Conservation (phyloP, 2,113 vertebrate genomes). For the Geococcyx californianus region DNA sequence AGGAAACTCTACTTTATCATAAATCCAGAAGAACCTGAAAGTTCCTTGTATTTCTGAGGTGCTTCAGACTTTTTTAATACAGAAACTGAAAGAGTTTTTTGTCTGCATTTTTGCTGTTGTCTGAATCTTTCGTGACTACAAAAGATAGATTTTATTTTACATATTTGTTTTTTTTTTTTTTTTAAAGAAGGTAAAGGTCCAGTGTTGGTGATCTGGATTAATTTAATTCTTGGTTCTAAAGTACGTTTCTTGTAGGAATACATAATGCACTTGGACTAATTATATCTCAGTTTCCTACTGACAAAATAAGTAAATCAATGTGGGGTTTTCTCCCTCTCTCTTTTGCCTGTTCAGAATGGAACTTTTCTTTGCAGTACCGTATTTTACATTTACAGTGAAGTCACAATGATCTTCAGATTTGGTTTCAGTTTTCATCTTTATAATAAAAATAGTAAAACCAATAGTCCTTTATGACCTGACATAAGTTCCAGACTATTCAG, state of each 20-base stretch:
- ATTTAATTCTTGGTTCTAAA: neutral
- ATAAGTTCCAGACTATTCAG: neutral
- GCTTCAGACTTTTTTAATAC: neutral
- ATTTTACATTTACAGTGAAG: neutral
- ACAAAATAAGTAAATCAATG: neutral
- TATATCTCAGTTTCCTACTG: neutral
- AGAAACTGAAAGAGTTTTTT: neutral
- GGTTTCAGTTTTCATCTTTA: neutral
- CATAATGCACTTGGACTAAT: neutral
- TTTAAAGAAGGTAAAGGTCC: neutral
- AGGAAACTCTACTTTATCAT: neutral
- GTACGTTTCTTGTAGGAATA: neutral
- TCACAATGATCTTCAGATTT: neutral
- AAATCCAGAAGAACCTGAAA: slow-evolving; percentile 5
- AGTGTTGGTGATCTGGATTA: neutral
- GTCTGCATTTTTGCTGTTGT: neutral
- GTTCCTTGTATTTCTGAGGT: neutral
- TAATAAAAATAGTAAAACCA: neutral
- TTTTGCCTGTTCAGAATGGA: neutral
- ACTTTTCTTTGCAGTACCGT: neutral
- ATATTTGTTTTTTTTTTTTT: neutral
- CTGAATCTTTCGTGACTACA: neutral
- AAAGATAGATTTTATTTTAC: neutral
- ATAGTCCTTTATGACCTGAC: neutral
- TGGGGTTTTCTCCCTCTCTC: neutral